Evolutionary conservation across 2,113 vertebrate genomes (phyloP), one percentile per base, ranked within the genome.

Genomic region (Plecturocebus donacophilus): DNA sequence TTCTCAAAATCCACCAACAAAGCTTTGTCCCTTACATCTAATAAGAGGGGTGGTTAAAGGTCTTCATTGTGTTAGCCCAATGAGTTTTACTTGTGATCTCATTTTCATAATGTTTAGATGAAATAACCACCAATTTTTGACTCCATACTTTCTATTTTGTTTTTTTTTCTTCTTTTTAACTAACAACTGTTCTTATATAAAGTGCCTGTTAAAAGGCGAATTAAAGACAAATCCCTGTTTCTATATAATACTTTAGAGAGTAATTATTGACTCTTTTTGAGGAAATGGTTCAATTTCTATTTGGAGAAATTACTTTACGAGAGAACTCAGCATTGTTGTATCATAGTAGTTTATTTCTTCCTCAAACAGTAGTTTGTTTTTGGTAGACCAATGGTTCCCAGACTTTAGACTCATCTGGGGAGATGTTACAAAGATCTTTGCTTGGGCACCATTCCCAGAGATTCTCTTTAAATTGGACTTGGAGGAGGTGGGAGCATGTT

Each of bases 241-340:
- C 25, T 25, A 40, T 35, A 54, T 75, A 54, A 5, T 76, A 80
- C 76, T 84, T 71, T 54, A 49, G 83, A 79, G 47, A 56, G 5
- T 54, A 52, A 42, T 89, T 73, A 45, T 68, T 77, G 23, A 13
- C 32, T n/a, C 32, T 80, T 91, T 56, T 13, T 30, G 64, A 71
- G 7, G 1, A 77, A 95, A 71, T 81, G 23, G 5, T 88, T 23
- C 11, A 73, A 64, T 77, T 91, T 96, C 81, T 73, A 81, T 77
- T 81, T 88, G 45, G 56, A 93, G 73, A 6, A 94, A 96, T 86
- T 58, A 64, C 32, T 79, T 93, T 70, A 91, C 32, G 91, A 82
- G 89, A 38, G 32, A 89, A 90, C 88, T 5, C 35, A 81, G 9
- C 19, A 93, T 85, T 82, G 2, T 49, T 87, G 16, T 75, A 80